These are phyloP conservation scores for Aricia artaxerxes DNA, from an alignment of 2,888 invertebrate species.

Conservation along the genomic window DNA sequence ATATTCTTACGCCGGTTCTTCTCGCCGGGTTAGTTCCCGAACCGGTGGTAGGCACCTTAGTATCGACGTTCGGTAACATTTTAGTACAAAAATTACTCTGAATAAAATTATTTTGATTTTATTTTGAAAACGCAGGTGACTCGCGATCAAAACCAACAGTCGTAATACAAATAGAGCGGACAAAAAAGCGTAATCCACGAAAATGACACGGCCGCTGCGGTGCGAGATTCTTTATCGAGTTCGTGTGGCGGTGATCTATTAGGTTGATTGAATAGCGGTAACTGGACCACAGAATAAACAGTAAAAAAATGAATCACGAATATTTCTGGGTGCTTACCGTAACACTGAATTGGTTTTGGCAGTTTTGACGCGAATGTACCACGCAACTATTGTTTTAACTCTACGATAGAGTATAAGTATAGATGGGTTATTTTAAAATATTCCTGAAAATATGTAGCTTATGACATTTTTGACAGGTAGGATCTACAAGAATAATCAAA, in stretches of 20 bases:
- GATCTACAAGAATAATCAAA: too few species aligned
- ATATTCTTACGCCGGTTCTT: too few species aligned
- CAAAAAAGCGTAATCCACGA: conserved; percentile 50
- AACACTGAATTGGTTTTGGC: background rate
- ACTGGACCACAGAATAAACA: conserved; percentile 54
- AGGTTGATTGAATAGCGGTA: conserved; percentile 68
- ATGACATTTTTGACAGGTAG: too few species aligned
- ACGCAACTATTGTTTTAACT: background rate
- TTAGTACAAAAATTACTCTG: too few species aligned
- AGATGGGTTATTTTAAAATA: too few species aligned
- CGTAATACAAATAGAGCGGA: conserved; percentile 58
- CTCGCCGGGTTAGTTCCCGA: too few species aligned
- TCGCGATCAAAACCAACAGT: background rate
- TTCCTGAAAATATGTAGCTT: too few species aligned
- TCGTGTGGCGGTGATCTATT: conserved; percentile 60
- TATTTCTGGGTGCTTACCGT: conserved; percentile 15
- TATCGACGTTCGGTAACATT: too few species aligned
- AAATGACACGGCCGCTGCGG: conserved; percentile 63
- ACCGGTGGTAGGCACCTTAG: too few species aligned
- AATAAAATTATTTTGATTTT: too few species aligned
- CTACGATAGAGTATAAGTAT: too few species aligned
- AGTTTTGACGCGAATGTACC: background rate
- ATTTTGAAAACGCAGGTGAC: background rate
- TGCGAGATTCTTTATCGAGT: conserved; percentile 55
- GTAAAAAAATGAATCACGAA: conserved; percentile 36